A percentile compares a stretch with the other conserved stretches of the same genome.
Conservation (phyloP, 1,140 invertebrate species). For the Nasonia vitripennis region DNA sequence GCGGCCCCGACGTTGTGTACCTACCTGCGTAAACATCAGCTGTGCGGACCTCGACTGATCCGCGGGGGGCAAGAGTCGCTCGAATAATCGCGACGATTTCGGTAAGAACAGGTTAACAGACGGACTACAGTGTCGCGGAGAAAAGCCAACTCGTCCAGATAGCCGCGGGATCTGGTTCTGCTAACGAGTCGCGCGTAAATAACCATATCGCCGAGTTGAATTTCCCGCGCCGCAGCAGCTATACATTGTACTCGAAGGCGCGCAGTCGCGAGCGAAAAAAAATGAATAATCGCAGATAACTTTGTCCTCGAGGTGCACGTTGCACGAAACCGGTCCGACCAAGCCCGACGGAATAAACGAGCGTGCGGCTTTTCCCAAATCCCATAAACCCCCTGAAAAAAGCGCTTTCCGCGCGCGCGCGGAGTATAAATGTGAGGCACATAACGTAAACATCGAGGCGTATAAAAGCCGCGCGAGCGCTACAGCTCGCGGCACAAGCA, state of each 20-base stretch:
- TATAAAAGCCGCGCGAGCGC: neutral
- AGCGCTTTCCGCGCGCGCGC: neutral
- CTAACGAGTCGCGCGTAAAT: neutral
- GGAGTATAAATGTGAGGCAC: neutral
- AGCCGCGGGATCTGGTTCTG: neutral
- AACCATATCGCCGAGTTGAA: neutral
- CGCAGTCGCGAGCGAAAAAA: neutral
- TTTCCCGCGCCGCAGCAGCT: neutral
- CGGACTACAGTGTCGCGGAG: no score
- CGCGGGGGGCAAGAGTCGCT: neutral
- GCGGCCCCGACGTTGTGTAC: neutral
- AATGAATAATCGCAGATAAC: neutral
- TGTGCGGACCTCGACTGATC: neutral
- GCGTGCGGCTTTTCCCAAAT: neutral
- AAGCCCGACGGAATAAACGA: neutral
- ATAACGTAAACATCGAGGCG: neutral
- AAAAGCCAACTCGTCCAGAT: neutral
- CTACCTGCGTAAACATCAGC: slow-evolving; percentile 17
- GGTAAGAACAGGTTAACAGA: no score
- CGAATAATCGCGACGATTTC: neutral
- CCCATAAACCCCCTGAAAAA: neutral
- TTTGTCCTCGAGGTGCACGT: neutral
- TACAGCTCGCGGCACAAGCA: neutral
- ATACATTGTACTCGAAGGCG: neutral
- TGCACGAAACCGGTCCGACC: neutral